A percentile compares a stretch with the other conserved stretches of the same genome.
These are phyloP conservation scores for Hydropsyche betteni DNA, from an alignment of 2,888 invertebrate species.

Conservation along the genomic window DNA sequence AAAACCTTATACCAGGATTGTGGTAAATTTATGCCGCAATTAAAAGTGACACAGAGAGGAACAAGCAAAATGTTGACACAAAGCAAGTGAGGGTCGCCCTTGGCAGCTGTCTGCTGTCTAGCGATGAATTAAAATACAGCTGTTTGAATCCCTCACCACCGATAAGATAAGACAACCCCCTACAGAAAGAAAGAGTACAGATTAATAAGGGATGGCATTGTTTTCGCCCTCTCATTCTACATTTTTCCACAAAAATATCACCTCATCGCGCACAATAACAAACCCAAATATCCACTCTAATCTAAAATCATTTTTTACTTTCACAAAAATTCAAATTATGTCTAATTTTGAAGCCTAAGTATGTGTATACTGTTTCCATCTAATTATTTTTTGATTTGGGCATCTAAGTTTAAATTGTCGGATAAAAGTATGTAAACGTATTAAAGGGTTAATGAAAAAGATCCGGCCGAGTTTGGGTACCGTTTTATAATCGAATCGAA, in stretches of 20 bases:
- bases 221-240: slow-evolving; percentile 42
- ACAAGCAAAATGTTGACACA: slow-evolving; percentile 27
- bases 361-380: too few species aligned
- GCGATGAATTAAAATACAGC: slow-evolving; percentile 46
- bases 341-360: too few species aligned
- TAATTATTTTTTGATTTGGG: too few species aligned
- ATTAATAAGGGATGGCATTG: slow-evolving; percentile 49
- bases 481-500: slow-evolving; percentile 17
- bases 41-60: slow-evolving; percentile 18
- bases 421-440: neutral
- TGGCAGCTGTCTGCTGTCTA: slow-evolving; percentile 37
- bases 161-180: slow-evolving; percentile 49
- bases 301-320: too few species aligned
- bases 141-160: slow-evolving; percentile 47
- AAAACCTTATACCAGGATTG: neutral
- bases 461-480: too few species aligned
- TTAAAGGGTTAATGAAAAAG: neutral
- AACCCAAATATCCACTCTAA: too few species aligned
- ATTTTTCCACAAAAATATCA: neutral
- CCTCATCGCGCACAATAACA: too few species aligned
- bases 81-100: neutral
- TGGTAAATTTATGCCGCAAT: slow-evolving; percentile 10
- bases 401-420: too few species aligned
- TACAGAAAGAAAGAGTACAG: slow-evolving; percentile 35
- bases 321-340: too few species aligned